Evolutionary conservation across 2,113 vertebrate genomes (phyloP), one percentile per base, ranked within the genome.

Genomic region (Podilymbus podiceps): DNA sequence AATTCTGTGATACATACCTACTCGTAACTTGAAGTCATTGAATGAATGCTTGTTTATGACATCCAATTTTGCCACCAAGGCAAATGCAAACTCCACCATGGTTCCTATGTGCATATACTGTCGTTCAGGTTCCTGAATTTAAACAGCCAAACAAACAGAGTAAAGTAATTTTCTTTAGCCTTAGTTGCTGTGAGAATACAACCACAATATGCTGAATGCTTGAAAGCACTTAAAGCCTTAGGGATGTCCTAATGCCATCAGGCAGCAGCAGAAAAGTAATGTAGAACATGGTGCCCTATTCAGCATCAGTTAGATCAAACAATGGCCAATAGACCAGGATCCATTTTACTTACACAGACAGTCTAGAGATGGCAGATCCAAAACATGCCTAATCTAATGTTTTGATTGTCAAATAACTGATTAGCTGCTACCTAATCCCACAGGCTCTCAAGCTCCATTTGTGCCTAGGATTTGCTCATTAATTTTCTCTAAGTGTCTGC

Each of bases 1-100:
- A 50, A 31, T 35, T 31, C 16, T 53, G 13, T 59, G 67, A 50
- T 79, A 99, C 99, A 58, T 98, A 99, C 99, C 99, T 59, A 99
- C 99, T 98, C 99, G 96, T 83, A 99, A 98, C 95, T 99, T 99
- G 98, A 99, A 99, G 97, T 99, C 99, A 38, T 99, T 99, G 97
- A 99, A 99, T 59, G 99, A 99, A 97, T 99, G 99, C 93, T 99
- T 99, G 97, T 99, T 99, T 95, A 99, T 99, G 81, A 99, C 99
- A 23, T 99, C 99, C 96, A 99, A 98, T 88, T 99, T 99, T 11
- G 98, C 99, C 91, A 99, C 99, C 96, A 99, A 98, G 23, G 99
- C 99, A 75, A 99, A 99, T 4, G 99, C 99, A 6, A 99, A 99
- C 97, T 99, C 99, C 85, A 99, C 98, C 99, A 99, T 99, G 79